These are phyloP conservation scores for Imbricaverruca yamaguchii DNA, from an alignment of 2,888 invertebrate species.

Conservation along the genomic window DNA sequence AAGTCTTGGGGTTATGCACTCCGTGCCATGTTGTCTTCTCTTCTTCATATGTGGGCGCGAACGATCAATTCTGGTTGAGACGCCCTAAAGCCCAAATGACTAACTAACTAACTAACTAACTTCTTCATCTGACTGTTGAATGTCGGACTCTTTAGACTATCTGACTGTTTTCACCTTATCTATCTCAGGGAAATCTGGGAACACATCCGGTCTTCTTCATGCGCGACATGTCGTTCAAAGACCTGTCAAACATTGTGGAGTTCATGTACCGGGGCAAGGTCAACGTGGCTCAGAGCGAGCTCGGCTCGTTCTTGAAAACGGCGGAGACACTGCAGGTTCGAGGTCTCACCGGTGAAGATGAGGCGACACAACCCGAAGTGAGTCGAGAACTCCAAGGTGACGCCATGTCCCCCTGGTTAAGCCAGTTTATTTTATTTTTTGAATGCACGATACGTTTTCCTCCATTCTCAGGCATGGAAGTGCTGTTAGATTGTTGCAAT, in stretches of 20 bases:
- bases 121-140: neutral
- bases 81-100: too few species aligned
- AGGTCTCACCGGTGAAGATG: neutral
- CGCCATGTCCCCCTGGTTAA: too few species aligned
- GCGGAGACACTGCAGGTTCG: neutral
- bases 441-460: too few species aligned
- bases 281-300: slow-evolving; percentile 4
- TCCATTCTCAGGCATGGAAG: too few species aligned
- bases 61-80: too few species aligned
- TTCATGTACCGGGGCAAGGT: slow-evolving; percentile 11
- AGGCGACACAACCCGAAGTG: neutral
- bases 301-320: neutral
- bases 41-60: too few species aligned
- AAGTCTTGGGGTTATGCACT: too few species aligned
- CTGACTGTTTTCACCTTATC: neutral
- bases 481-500: too few species aligned
- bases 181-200: neutral
- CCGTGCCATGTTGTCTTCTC: neutral
- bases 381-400: neutral
- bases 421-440: too few species aligned
- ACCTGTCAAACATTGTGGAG: slow-evolving; percentile 2
- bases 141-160: neutral
- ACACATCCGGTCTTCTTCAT: slow-evolving; percentile 12
- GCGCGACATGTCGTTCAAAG: slow-evolving; percentile 6
- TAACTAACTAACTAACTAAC: too few species aligned